Percentiles rank a stretch among this genome's conserved stretches.
phyloP scores from a whole-genome alignment of 2,113 vertebrate genomes.

The Orycteropus afer region DNA sequence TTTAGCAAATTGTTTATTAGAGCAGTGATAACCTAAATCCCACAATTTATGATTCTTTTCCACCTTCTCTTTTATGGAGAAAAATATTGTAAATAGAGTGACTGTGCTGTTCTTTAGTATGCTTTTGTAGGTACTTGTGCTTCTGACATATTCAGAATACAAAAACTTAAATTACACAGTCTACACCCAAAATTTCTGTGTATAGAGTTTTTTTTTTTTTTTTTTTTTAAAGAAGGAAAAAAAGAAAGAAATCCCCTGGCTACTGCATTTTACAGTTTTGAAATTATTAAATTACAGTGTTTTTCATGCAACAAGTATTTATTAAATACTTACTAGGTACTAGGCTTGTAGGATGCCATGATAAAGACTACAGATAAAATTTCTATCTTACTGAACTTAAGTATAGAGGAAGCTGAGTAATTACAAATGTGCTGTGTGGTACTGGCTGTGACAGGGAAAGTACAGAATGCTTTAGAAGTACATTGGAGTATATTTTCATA shows the following conservation, averaged over 20 bases:
- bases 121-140: not conserved
- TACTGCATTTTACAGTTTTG: not conserved
- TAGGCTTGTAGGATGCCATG: not conserved
- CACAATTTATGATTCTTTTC: conserved; percentile 49
- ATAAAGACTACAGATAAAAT: not conserved
- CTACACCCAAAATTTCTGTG: not conserved
- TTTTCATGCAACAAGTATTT: not conserved
- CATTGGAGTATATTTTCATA: too few species aligned
- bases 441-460: not conserved
- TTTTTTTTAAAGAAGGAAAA: too few species aligned
- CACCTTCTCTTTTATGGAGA: conserved; percentile 26
- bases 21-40: not conserved
- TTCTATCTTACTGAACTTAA: not conserved
- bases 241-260: too few species aligned
- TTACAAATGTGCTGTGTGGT: not conserved
- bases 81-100: not conserved
- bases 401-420: not conserved
- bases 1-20: conserved; percentile 51
- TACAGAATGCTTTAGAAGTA: not conserved
- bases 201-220: not conserved
- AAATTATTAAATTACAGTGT: not conserved
- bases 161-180: not conserved
- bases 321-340: not conserved
- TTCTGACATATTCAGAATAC: not conserved
- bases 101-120: not conserved